phyloP scores from a whole-genome alignment of 2,797 vertebrate species.

The Agapornis canus region DNA sequence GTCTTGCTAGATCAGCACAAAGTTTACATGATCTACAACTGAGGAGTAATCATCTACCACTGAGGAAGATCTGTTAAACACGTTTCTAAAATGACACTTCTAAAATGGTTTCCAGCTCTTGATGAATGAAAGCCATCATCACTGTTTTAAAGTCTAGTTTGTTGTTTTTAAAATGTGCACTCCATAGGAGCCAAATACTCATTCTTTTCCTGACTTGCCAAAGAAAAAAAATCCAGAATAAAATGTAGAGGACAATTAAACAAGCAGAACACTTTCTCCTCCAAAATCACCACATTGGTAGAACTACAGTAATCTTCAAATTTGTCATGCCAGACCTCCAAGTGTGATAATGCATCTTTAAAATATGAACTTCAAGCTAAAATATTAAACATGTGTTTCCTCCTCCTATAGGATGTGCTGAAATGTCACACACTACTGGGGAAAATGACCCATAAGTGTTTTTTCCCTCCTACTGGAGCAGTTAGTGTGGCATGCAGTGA shows the following conservation, averaged over 20 bases:
- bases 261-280: constrained; percentile 12
- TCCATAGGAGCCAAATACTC: constrained; percentile 11
- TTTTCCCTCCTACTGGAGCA: constrained; percentile 76
- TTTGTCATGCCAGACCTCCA: constrained; percentile 71
- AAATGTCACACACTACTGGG: constrained; percentile 72
- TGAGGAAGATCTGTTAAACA: constrained; percentile 24
- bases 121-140: constrained; percentile 49
- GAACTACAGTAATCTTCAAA: constrained; percentile 53
- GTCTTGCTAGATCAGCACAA: background rate
- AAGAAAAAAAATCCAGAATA: background rate
- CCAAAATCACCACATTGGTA: constrained; percentile 41
- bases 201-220: background rate
- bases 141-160: background rate
- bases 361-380: constrained; percentile 72
- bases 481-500: constrained; percentile 83
- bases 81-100: constrained; percentile 32
- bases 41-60: background rate
- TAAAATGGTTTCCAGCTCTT: constrained; percentile 25
- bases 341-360: constrained; percentile 72
- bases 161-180: constrained; percentile 18
- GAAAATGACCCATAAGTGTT: constrained; percentile 81
- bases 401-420: constrained; percentile 64
- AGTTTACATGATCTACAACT: background rate
- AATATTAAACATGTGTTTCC: constrained; percentile 74
- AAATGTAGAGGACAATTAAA: constrained; percentile 38